Evolutionary conservation across 2,797 vertebrate genomes (phyloP).

Genomic region (Pseudopleuronectes americanus): DNA sequence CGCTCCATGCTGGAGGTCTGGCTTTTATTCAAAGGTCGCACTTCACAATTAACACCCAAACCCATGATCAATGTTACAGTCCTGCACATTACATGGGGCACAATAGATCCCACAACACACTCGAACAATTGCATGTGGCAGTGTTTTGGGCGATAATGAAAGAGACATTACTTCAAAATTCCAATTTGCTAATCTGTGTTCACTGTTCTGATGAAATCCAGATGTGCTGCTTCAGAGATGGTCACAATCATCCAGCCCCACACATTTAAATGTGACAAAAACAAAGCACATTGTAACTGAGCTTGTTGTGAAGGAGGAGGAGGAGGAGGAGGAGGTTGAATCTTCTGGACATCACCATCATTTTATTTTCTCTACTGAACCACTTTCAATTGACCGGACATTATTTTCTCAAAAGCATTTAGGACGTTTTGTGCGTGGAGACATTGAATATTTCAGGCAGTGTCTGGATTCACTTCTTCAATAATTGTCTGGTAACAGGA

Average conservation of each 20-base stretch:
- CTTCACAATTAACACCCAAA: not conserved
- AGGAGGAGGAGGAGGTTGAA: not conserved
- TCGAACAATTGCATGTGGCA: conserved; percentile 3
- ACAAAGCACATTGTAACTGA: not conserved
- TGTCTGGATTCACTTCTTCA: conserved; percentile 1
- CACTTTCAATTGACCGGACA: conserved; percentile 12
- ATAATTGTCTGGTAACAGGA: not conserved
- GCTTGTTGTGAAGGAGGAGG: not conserved
- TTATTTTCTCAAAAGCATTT: conserved; percentile 13
- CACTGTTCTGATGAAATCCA: conserved; percentile 1
- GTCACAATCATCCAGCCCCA: not conserved
- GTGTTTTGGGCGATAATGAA: not conserved
- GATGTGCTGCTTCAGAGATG: not conserved
- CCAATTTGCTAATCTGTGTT: not conserved
- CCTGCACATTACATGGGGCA: no score
- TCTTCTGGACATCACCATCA: not conserved
- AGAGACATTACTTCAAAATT: not conserved
- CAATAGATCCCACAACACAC: not conserved
- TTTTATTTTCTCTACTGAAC: conserved; percentile 1
- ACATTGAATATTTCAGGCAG: not conserved
- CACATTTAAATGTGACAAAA: not conserved
- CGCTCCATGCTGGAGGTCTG: not conserved
- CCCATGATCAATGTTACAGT: not conserved
- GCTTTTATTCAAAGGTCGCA: not conserved
- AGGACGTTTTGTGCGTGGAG: not conserved